Base-by-base conservation (phyloP, 2,888 invertebrate genomes). In the Cremastobaeus sp. region DNA sequence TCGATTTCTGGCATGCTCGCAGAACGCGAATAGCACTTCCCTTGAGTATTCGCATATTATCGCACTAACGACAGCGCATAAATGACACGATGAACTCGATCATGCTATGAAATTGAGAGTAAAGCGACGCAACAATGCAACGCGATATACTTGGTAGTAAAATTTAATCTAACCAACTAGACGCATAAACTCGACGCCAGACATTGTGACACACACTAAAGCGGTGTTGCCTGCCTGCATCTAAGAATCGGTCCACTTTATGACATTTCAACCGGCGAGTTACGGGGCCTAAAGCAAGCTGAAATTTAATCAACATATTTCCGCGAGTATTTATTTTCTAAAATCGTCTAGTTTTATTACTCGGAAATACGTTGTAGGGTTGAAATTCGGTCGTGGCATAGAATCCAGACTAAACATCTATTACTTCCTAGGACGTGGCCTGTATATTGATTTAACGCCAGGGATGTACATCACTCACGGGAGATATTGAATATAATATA, bases 81-180 rank as follows among this genome's bases (percentile, higher is more conserved):
- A 66, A 57, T 48, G 57, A 47, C 66, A 50, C 66, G 55, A 66
- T 48, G 66, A 48, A 41, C 48, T 57, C 50, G 57, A 66, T 57
- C 66, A 48, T 50, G 54, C 39, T 21, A 60, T 37, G 66, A 57
- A 64, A 71, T 66, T 52, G 68, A 62, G 69, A 65, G 68, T 54
- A 62, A 60, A 43, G 55, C 60, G 68, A 32, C 52, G 68, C 55
- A 43, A 59, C 64, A 62, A 66, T 76, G 66, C 52, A 59, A 68
- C 59, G 70, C 77, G 78, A 78, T 76, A 76, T 77, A 78, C 76
- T 77, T 71, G 72, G 74, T 71, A 78, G 62, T 79, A 79, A 79
- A 81, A 79, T 68, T 71, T 81, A 81, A 80, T 81, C 80, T 78
- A 72, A 71, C 71, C 64, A 74, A 75, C 73, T 70, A 74, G 76